Conservation (phyloP, 2,113 vertebrate species). For the Naja naja region DNA sequence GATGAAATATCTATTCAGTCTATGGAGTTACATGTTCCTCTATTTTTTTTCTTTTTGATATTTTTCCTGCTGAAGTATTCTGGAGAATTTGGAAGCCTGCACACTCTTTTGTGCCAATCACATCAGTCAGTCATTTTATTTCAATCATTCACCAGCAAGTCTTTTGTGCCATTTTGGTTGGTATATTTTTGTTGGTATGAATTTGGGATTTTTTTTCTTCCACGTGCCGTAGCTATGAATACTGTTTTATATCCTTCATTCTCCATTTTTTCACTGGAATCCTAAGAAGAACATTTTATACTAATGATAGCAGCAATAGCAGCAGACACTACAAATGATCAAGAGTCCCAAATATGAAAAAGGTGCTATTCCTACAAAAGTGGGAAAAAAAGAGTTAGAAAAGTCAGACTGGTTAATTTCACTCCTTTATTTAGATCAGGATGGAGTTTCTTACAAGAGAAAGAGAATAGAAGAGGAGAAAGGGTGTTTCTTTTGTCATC, state of each 20-base stretch:
- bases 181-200: background rate
- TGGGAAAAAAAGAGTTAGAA: background rate
- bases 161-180: background rate
- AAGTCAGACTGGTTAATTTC: slow-evolving; percentile 32
- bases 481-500: slow-evolving; percentile 30
- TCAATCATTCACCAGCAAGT: background rate
- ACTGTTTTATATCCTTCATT: slow-evolving; percentile 27
- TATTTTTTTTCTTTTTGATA: background rate
- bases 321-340: background rate
- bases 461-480: background rate
- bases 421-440: slow-evolving; percentile 55
- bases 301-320: background rate
- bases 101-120: background rate
- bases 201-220: background rate
- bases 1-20: background rate
- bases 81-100: background rate
- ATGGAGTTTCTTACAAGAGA: slow-evolving; percentile 48
- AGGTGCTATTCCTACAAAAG: slow-evolving; percentile 55
- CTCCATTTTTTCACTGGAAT: background rate
- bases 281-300: background rate
- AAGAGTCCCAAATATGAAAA: slow-evolving; percentile 57
- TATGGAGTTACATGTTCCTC: background rate
- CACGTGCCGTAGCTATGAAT: background rate
- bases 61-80: background rate
- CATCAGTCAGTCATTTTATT: background rate